phyloP scores from a whole-genome alignment of 2,888 invertebrate species.

The Rotaria macrura region DNA sequence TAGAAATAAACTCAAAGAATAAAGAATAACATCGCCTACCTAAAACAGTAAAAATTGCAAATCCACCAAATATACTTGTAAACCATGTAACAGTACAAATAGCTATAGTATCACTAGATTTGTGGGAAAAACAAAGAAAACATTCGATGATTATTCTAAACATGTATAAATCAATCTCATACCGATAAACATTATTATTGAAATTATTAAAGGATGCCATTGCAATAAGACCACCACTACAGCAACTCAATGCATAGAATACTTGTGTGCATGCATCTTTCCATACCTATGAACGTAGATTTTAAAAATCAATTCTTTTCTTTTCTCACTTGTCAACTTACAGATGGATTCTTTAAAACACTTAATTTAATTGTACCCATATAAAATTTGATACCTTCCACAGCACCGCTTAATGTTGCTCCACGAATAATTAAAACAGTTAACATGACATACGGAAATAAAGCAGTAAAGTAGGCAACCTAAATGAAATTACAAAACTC shows the following conservation, averaged over 20 bases:
- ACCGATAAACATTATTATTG: slow-evolving; percentile 45
- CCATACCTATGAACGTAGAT: neutral
- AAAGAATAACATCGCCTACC: slow-evolving; percentile 49
- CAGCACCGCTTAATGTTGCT: slow-evolving; percentile 67
- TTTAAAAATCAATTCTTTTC: neutral
- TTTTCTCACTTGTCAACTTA: neutral
- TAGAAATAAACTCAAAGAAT: neutral
- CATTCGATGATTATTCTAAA: neutral
- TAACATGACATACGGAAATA: slow-evolving; percentile 52
- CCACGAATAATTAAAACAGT: slow-evolving; percentile 64
- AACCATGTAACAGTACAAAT: slow-evolving; percentile 48
- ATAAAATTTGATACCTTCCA: slow-evolving; percentile 67
- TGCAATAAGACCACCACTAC: slow-evolving; percentile 46
- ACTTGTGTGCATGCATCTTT: slow-evolving; percentile 34
- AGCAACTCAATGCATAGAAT: slow-evolving; percentile 39
- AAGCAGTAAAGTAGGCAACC: slow-evolving; percentile 52
- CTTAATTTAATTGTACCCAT: slow-evolving; percentile 54
- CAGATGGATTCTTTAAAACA: neutral
- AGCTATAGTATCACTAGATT: slow-evolving; percentile 45
- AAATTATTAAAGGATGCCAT: slow-evolving; percentile 48
- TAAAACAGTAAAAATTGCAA: slow-evolving; percentile 49
- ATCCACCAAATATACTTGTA: slow-evolving; percentile 49
- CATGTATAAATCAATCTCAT: neutral
- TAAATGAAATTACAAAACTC: neutral
- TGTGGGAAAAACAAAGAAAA: neutral